Base-by-base conservation (phyloP, 2,113 vertebrate genomes). In the Mystacornis crossleyi region DNA sequence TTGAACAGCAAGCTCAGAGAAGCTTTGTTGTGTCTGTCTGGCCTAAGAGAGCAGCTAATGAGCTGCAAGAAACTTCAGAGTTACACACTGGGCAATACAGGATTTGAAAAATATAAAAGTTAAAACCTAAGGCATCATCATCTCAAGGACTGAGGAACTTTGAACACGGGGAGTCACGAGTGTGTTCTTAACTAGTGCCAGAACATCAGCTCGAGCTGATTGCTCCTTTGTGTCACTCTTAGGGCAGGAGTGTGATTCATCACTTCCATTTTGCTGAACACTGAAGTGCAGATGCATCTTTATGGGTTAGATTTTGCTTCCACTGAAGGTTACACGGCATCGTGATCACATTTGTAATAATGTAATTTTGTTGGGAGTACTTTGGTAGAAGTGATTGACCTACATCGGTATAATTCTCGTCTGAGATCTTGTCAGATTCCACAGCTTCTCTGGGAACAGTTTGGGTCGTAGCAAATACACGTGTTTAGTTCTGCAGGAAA, bases 221-320 rank as follows among this genome's bases (percentile, higher is more conserved):
- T 90, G 60, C 92, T 97, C 31, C 85, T 93, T 92, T 96, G 64
- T 97, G 89, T 53, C 77, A 84, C 80, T 90, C 79, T 33, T 36
- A 66, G 92, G 93, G 75, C 96, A 90, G 10, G 65, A 78, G 51
- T 57, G 64, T 94, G 92, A 96, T 94, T 96, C 81, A 95, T 97
- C 72, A 45, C 71, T 94, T 71, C 75, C 79, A 55, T 88, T 77
- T 65, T 90, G 85, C 79, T 93, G 60, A 86, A 43, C 28, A 1
- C 58, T 70, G 21, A 77, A 72, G 33, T 82, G 74, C 74, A 94
- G 87, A 71, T 86, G 78, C 71, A 48, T 92, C 88, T 90, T 62
- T 64, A 26, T 53, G 74, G 71, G 64, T 94, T 81, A 48, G 51
- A 67, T 92, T 86, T 86, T 78, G 18, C 48, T 93, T 58, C 60